Base-by-base conservation (phyloP, 2,888 invertebrate species). In the Teinopalpus imperialis region DNA sequence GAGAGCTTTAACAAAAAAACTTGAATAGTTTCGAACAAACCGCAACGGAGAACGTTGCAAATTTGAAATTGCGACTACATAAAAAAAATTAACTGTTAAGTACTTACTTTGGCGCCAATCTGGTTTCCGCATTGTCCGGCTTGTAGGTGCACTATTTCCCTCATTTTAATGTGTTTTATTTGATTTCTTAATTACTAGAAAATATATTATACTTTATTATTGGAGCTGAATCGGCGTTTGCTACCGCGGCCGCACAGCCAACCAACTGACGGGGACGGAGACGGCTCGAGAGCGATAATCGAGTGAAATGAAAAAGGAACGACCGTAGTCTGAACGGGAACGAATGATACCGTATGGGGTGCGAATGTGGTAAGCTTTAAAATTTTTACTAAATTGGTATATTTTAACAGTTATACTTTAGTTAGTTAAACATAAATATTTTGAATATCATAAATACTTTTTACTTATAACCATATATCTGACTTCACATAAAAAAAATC, bases 121-220 rank as follows among this genome's bases (percentile, higher is more conserved):
- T 95, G 95, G 89, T 95, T 95, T 44, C 95, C 95, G 87, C 95
- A 95, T 83, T 95, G 95, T 64, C 95, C 95, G 55, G 93, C 94
- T 76, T 95, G 95, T 43, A 95, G 90, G 67, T 94, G 94, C 69
- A 95, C 94, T 69, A 95, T 95, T 90, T 95, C 95, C 87, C 95
- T 92, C 95, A 95, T 94, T 10, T 26, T 35, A 59, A 79, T 63
- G 47, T 66, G 43, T 56, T 58, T 52, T 64, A 53, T 60, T 63
- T 63, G 55, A 64, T 63, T 51, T 54, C 57, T 53, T 60, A 62
- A 49, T 36, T 54, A 55, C 47, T 46, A 46, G 50, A 49, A 39
- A 54, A 51, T 49, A 14, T 16, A n/a, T n/a, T n/a, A n/a, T n/a
- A n/a, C n/a, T 27, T 32, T 18, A 14, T 23, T 16, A 30, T 24